Evolutionary conservation across 2,113 vertebrate genomes (phyloP), one percentile per base, ranked within the genome.

Genomic region (Chlorodrepanis virens): DNA sequence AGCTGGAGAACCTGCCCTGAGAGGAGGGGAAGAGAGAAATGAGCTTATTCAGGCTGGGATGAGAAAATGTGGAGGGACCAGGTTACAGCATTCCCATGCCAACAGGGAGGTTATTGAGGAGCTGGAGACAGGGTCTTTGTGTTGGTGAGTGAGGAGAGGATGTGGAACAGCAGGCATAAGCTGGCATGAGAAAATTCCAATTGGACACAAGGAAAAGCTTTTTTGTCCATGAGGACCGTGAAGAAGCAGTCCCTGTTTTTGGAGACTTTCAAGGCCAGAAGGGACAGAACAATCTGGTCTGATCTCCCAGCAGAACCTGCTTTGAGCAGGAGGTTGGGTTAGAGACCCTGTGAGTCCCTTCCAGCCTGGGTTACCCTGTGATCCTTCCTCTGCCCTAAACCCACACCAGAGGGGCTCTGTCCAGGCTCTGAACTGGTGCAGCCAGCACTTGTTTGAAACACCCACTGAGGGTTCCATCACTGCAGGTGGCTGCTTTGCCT

Each of bases 111-210:
- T 45, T 67, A 15, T 11, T 29, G 74, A 75, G 68, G 64, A 75
- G 53, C 0, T 16, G 28, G 44, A 75, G 37, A 56, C 4, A 10
- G 29, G 8, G 2, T 87, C 47, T 18, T 78, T 7, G 1, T 6
- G 6, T 4, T 74, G 37, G 11, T 60, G 50, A 56, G 31, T 25
- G 28, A 31, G 49, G 56, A 56, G 39, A 75, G 20, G 39, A 11
- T n/a, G 45, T 45, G 35, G 29, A 15, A 35, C 42, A 61, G 49
- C 23, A 57, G 31, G 5, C 1, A 3, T 4, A 23, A 54, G 12
- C 0, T 82, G 33, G 31, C 20, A 13, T 5, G 15, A 19, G 17
- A 69, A 15, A 11, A 15, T 24, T 59, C 52, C 21, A 63, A 0
- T 8, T 39, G 22, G 25, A 25, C 12, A 24, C 1, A 29, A 71